phyloP scores from a whole-genome alignment of 2,113 vertebrate genomes.

The Oncorhynchus kisutch region DNA sequence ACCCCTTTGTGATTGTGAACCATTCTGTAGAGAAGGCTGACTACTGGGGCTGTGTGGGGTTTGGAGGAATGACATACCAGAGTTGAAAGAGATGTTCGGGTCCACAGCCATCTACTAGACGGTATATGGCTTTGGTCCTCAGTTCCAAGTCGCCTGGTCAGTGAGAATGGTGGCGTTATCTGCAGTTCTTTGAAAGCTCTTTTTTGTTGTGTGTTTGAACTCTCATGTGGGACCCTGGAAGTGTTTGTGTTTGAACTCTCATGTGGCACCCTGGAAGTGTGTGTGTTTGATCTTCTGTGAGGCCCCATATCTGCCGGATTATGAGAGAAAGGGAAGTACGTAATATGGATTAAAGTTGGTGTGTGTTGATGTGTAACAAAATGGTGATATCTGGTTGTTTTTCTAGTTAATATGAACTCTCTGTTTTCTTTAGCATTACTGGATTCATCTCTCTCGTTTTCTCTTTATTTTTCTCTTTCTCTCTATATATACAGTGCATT shows the following conservation, averaged over 20 bases:
- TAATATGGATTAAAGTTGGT: not conserved
- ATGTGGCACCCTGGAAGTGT: not conserved
- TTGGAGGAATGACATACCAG: not conserved
- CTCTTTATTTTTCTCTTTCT: too few relatives aligned
- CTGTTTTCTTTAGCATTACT: not conserved
- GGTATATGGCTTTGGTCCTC: not conserved
- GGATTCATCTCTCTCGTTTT: too few relatives aligned
- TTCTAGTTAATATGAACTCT: not conserved
- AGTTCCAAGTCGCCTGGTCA: constrained; percentile 9
- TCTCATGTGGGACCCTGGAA: not conserved
- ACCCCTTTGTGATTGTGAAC: too few relatives aligned
- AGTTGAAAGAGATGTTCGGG: too few relatives aligned
- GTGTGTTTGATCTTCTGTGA: not conserved
- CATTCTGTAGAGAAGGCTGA: not conserved
- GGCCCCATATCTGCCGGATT: not conserved
- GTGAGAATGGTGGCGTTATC: not conserved
- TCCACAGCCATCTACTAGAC: too few relatives aligned
- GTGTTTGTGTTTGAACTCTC: not conserved
- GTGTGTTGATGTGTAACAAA: too few relatives aligned
- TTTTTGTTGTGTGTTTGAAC: not conserved
- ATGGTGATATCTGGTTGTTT: too few relatives aligned
- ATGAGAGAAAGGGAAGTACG: not conserved
- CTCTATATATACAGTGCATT: too few relatives aligned
- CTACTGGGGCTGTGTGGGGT: not conserved
- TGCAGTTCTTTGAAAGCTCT: constrained; percentile 5